Conservation (phyloP, 2,113 vertebrate species). For the Oostethus manadensis region DNA sequence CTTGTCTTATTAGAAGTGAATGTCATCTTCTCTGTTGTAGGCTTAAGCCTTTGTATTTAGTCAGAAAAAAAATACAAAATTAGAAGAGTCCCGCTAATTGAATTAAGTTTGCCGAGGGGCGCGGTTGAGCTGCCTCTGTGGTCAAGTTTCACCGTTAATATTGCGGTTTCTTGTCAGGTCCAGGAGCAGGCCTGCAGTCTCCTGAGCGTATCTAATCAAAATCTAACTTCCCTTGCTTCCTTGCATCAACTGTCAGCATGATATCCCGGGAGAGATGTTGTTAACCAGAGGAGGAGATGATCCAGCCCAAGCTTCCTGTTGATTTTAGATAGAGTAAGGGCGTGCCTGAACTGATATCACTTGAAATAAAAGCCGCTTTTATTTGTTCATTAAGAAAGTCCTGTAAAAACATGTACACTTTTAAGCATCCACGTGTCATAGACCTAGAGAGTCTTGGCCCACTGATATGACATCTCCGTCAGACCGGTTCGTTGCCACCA, state of each 20-base stretch:
- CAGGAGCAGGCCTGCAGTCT: constrained; percentile 10
- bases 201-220: constrained; percentile 44
- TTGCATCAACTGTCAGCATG: neutral
- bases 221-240: constrained; percentile 16
- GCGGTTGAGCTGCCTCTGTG: constrained; percentile 9
- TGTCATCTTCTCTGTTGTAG: constrained; percentile 30
- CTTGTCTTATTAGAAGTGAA: constrained; percentile 39
- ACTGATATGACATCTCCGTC: no score
- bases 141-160: constrained; percentile 38
- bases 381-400: neutral
- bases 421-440: no score
- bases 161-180: constrained; percentile 43
- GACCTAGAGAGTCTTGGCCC: no score
- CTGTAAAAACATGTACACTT: neutral
- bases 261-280: constrained; percentile 29
- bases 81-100: constrained; percentile 18
- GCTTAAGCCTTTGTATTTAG: constrained; percentile 31
- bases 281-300: constrained; percentile 20
- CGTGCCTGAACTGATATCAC: constrained; percentile 2
- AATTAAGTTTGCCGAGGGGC: constrained; percentile 25
- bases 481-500: no score
- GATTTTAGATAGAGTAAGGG: constrained; percentile 7
- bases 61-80: constrained; percentile 14
- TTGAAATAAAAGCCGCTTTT: neutral
- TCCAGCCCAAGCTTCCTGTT: constrained; percentile 16